Evolutionary conservation across 2,113 vertebrate genomes (phyloP).

Genomic region (Muntiacus muntjak): DNA sequence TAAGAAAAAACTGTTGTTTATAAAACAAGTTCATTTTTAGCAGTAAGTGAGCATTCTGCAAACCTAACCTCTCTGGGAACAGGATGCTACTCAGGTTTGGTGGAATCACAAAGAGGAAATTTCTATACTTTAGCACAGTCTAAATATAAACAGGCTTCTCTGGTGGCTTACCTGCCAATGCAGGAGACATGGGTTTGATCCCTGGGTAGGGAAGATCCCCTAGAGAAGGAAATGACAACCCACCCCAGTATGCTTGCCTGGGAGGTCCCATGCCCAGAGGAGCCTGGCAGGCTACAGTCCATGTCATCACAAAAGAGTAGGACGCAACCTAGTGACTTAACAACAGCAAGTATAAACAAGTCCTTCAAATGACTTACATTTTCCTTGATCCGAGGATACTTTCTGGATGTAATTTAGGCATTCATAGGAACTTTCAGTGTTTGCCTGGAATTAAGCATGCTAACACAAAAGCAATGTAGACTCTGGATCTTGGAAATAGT

Average conservation of each 20-base stretch:
- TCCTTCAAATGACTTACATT: slow-evolving; percentile 31
- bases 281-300: not conserved
- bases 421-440: not conserved
- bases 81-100: not conserved
- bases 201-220: not conserved
- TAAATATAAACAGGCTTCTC: not conserved
- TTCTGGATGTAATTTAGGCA: not conserved
- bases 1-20: slow-evolving; percentile 22
- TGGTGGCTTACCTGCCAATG: not conserved
- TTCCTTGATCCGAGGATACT: not conserved
- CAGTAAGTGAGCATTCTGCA: not conserved
- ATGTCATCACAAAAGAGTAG: not conserved
- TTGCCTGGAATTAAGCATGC: not conserved
- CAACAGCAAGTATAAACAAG: not conserved
- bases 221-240: not conserved
- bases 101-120: not conserved
- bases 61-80: not conserved
- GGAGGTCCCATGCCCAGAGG: not conserved
- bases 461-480: not conserved
- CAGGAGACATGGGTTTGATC: not conserved
- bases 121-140: slow-evolving; percentile 6
- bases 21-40: slow-evolving; percentile 27
- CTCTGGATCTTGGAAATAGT: not conserved
- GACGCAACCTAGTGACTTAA: not conserved
- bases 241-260: not conserved